Base-by-base conservation (phyloP, 2,113 vertebrate species). In the Malurus cyaneus region DNA sequence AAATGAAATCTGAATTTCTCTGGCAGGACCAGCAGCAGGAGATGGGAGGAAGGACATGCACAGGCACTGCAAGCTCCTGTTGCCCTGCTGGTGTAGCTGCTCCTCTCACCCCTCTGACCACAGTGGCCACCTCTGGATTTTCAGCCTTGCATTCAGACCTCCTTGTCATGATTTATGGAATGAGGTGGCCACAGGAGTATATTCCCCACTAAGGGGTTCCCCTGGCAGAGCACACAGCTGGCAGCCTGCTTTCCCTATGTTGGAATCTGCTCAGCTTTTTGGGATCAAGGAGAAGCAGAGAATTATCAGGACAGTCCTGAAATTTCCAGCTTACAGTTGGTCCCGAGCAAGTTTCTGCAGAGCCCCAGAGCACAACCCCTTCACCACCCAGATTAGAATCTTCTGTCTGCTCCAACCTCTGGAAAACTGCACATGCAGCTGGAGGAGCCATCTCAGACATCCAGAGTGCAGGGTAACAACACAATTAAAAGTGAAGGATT, bases 361-460 rank as follows among this genome's bases (percentile, higher is more conserved):
- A 47, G 62, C 46, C 79, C 53, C 67, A 54, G 80, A 77, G 83
- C 62, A 70, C 82, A 77, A 80, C 10, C 11, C 26, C 65, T 90
- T 57, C 59, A 42, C 67, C 42, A 9, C 14, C 0, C 11, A 94
- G 94, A 95, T 87, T 77, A 85, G 17, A 91, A 94, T 89, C 92
- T 76, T 47, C 71, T 36, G 56, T 18, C 79, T 91, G 76, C 78
- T 73, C 84, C 85, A 82, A 81, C 64, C 81, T 80, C 74, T 70
- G 87, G 81, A 88, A 82, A 80, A 41, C 46, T 39, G 72, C 80
- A n/a, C 42, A 3, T 1, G 6, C 73, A 54, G 29, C 67, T 2
- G 0, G 49, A 77, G 65, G 60, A 90, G 83, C 80, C 64, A 46
- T 18, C 78, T n/a, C 92, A 93, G 76, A 60, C 82, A 71, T 5